A percentile compares a stretch with the other conserved stretches of the same genome.
These are phyloP conservation scores for Caligus rogercresseyi DNA, from an alignment of 1,140 invertebrate species.

Conservation along the genomic window DNA sequence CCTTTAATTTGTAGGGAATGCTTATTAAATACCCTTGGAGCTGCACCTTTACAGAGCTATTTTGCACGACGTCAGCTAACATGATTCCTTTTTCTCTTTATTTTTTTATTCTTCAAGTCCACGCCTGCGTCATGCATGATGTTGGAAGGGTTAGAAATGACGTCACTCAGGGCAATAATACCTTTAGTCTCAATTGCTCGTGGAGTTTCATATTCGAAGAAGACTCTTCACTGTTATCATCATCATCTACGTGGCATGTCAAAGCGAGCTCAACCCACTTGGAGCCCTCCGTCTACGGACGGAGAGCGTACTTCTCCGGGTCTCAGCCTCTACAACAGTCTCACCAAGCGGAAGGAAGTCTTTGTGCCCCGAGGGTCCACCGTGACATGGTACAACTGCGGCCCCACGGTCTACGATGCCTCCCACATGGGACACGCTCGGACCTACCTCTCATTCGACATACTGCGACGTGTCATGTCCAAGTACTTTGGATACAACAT, in stretches of 20 bases:
- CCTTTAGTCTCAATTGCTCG: too few relatives aligned
- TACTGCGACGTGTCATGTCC: conserved; percentile 68
- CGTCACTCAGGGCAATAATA: too few relatives aligned
- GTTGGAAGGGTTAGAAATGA: too few relatives aligned
- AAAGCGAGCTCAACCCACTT: conserved; percentile 52
- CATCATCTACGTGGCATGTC: conserved; percentile 25
- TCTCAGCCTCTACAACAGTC: conserved; percentile 67
- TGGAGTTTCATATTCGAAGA: too few relatives aligned
- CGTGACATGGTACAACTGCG: conserved; percentile 90
- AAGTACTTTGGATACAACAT: conserved; percentile 94
- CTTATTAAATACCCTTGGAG: too few relatives aligned
- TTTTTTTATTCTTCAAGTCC: too few relatives aligned
- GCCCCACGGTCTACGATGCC: conserved; percentile 93
- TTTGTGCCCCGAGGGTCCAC: conserved; percentile 70
- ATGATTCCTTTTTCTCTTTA: too few relatives aligned
- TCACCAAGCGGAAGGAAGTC: conserved; percentile 69
- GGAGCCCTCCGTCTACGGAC: conserved; percentile 42
- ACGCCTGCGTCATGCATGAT: too few relatives aligned
- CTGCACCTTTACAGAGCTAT: too few relatives aligned
- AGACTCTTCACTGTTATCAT: too few relatives aligned
- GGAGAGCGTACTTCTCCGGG: conserved; percentile 30
- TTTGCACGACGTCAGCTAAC: too few relatives aligned
- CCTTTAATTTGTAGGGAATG: too few relatives aligned
- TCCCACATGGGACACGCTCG: conserved; percentile 99
- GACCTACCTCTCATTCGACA: conserved; percentile 99